Evolutionary conservation across 2,888 invertebrate genomes (phyloP), one percentile per base, ranked within the genome.

Genomic region (Phaonia tiefii): DNA sequence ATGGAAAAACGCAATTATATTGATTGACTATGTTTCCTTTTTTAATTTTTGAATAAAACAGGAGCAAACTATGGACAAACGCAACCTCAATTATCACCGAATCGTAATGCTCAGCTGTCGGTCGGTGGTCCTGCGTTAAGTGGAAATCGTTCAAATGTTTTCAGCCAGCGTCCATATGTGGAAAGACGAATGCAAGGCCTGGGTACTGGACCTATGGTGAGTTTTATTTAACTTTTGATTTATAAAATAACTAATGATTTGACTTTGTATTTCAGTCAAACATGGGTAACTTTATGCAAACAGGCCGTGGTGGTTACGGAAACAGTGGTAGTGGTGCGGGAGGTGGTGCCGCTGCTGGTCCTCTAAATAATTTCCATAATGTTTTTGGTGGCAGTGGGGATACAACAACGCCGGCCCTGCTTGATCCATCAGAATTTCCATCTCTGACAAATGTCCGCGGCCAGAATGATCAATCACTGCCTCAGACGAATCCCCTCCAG

Each of bases 391-490:
- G 94, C 81, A 94, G 93, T 88, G 94, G 95, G 82, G 95, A 95
- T 89, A 93, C 94, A 87, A 93, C 94, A 88, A 96, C 96, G 88
- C 97, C 97, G 83, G 96, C 97, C 85, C 93, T 97, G 85, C 92
- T 97, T 88, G 97, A 98, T 92, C 94, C 97, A 86, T 96, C 96
- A 89, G 97, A 97, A 92, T 98, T 97, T 92, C 97, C 97, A 83
- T 97, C 97, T 86, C 92, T 97, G 89, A 97, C 97, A 88, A 91
- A 91, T 87, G 96, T 95, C 91, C 93, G 97, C 89, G 96, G 95
- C 86, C 95, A 95, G 87, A 94, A 94, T 86, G 95, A 95, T 92
- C 94, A 96, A 89, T 93, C 93, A 90, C 93, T 94, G 92, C 95
- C 96, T 88, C 96, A 94, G 90, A 93, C 94, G 87, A 94, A 95